Conservation (phyloP, 2,113 vertebrate species). For the Elephantulus edwardii region DNA sequence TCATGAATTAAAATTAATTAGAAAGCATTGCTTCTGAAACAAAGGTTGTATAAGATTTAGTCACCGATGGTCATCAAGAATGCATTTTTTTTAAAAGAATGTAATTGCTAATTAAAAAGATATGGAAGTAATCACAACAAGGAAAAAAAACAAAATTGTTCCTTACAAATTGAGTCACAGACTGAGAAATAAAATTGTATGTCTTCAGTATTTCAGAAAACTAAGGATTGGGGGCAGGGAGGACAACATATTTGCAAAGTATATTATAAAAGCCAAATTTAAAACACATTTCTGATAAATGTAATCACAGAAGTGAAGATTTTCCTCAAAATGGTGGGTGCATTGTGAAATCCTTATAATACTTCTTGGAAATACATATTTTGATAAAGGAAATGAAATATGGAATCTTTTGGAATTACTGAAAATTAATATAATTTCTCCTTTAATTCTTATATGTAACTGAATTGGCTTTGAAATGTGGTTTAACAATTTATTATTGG, state of each 20-base stretch:
- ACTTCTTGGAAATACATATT: neutral
- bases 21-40: slow-evolving; percentile 58
- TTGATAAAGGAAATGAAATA: neutral
- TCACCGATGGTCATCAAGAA: slow-evolving; percentile 38
- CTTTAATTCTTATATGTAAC: neutral
- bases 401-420: neutral
- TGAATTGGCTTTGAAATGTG: neutral
- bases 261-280: neutral
- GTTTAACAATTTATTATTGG: neutral
- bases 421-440: neutral
- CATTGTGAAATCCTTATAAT: neutral
- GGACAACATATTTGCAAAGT: neutral
- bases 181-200: slow-evolving; percentile 59
- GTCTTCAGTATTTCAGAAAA: slow-evolving; percentile 48
- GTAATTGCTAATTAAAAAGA: slow-evolving; percentile 7
- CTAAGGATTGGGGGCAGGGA: slow-evolving; percentile 13
- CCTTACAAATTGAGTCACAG: slow-evolving; percentile 48
- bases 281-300: neutral
- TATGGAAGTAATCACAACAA: slow-evolving; percentile 40
- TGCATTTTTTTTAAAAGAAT: too few species aligned
- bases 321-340: neutral
- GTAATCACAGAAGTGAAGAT: neutral
- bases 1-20: slow-evolving; percentile 60
- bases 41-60: slow-evolving; percentile 30
- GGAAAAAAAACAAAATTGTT: slow-evolving; percentile 54